phyloP scores from a whole-genome alignment of 2,888 invertebrate genomes.

The Odiellus spinosus region DNA sequence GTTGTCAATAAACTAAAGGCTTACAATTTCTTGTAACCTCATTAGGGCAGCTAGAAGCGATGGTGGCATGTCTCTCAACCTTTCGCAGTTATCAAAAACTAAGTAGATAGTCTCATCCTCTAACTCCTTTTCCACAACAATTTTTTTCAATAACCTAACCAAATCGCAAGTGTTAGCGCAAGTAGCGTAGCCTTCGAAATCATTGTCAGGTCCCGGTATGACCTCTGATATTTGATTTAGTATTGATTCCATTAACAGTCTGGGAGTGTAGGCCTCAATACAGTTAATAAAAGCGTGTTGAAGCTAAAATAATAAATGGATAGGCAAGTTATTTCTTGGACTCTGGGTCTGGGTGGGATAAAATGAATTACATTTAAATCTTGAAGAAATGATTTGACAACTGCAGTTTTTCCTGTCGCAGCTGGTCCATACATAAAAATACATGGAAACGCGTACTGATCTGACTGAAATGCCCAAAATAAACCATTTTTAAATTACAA shows the following conservation, averaged over 20 bases:
- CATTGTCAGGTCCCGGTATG: too few species aligned
- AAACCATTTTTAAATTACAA: background rate
- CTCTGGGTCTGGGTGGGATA: too few species aligned
- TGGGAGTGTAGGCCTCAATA: constrained; percentile 59
- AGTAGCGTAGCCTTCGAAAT: constrained; percentile 1
- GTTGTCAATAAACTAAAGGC: constrained; percentile 5
- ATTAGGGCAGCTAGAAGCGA: constrained; percentile 55
- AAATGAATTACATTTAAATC: constrained; percentile 37
- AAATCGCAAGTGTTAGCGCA: constrained; percentile 16
- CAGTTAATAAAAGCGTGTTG: constrained; percentile 50
- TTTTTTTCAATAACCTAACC: constrained; percentile 15
- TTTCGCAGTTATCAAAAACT: constrained; percentile 64
- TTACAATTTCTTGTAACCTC: constrained; percentile 50
- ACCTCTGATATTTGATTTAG: constrained; percentile 40
- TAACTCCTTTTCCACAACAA: constrained; percentile 9
- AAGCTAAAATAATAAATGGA: constrained; percentile 19
- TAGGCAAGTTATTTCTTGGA: too few species aligned
- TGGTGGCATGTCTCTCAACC: constrained; percentile 53
- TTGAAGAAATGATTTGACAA: constrained; percentile 44
- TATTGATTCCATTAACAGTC: constrained; percentile 59
- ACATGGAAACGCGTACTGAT: constrained; percentile 48
- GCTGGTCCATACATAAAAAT: constrained; percentile 68
- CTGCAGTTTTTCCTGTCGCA: constrained; percentile 61
- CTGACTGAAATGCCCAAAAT: constrained; percentile 21
- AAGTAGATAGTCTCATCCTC: constrained; percentile 18